Base-by-base conservation (phyloP, 2,797 vertebrate genomes). In the Acanthornis magna region DNA sequence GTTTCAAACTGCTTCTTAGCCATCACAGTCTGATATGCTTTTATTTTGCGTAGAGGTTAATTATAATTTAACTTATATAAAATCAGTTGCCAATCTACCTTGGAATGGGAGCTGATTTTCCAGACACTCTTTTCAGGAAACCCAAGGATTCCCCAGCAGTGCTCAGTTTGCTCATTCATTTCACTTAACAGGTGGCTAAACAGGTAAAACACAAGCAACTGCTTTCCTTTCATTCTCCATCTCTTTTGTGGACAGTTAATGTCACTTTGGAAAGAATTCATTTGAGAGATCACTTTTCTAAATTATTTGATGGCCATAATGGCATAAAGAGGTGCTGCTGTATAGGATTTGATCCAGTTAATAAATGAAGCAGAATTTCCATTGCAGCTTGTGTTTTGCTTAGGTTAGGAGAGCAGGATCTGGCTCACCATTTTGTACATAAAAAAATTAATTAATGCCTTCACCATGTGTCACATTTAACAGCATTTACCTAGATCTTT, bases 171-270 rank as follows among this genome's bases (percentile, higher is more conserved):
- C 81, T 70, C 8, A 45, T 78, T 73, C 22, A 23, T 83, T 93
- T 60, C 67, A 43, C 22, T 86, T 94, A 93, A 94, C 91, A 94
- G 76, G 92, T 93, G 73, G 32, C 62, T 81, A 40, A 79, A 19
- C 65, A 92, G 82, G 79, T 88, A 63, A 76, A 92, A 80, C 43
- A 73, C 10, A 57, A 42, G 38, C 54, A 63, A 36, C 30, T 77
- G 3, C 15, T 94, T 81, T 73, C 53, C 40, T 68, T 65, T 74
- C 55, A 29, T 58, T 84, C 12, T 71, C 34, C 34, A 27, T 9
- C 45, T 61, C 13, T 61, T 82, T 76, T 81, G 25, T 13, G 5
- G 11, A 34, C 40, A 74, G 23, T 55, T 67, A 16, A 20, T 6
- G 23, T 80, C 19, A 54, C n/a, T 89, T 85, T 14, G 57, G 32